These are phyloP conservation scores for Blastobasis lacticolella DNA, from an alignment of 2,888 invertebrate species.

Conservation along the genomic window DNA sequence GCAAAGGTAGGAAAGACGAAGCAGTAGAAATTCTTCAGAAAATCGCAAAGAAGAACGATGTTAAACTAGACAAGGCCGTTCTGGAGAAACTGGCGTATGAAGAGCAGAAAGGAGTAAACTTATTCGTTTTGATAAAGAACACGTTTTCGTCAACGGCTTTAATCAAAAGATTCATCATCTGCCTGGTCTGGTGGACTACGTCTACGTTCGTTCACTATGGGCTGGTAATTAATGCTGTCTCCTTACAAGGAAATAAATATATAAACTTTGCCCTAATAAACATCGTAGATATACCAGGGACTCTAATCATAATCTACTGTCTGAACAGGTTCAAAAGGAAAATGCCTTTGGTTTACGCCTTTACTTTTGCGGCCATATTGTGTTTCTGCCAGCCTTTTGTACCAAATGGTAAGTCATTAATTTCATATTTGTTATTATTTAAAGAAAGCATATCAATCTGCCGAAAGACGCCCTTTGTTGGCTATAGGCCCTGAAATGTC, in stretches of 20 bases:
- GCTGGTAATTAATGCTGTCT: slow-evolving; percentile 81
- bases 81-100: slow-evolving; percentile 35
- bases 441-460: too few species aligned
- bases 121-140: slow-evolving; percentile 32
- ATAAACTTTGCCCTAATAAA: slow-evolving; percentile 79
- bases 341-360: slow-evolving; percentile 68
- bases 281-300: slow-evolving; percentile 74
- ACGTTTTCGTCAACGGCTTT: slow-evolving; percentile 45
- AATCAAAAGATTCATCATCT: slow-evolving; percentile 47
- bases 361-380: slow-evolving; percentile 69
- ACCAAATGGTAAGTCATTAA: slow-evolving; percentile 58
- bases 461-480: too few species aligned
- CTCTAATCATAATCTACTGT: slow-evolving; percentile 65
- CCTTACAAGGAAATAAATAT: slow-evolving; percentile 83
- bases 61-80: slow-evolving; percentile 33
- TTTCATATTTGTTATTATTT: too few species aligned
- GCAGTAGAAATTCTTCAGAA: slow-evolving; percentile 76
- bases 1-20: slow-evolving; percentile 77
- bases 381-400: slow-evolving; percentile 76
- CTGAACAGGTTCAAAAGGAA: slow-evolving; percentile 72
- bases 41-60: slow-evolving; percentile 68
- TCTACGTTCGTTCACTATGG: slow-evolving; percentile 87
- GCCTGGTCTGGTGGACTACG: slow-evolving; percentile 69
- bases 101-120: slow-evolving; percentile 27
- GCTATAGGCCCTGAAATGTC: too few species aligned